Percentiles rank a stretch among this genome's conserved stretches.
phyloP scores from a whole-genome alignment of 2,113 vertebrate species.

The Poeciliopsis occidentalis region DNA sequence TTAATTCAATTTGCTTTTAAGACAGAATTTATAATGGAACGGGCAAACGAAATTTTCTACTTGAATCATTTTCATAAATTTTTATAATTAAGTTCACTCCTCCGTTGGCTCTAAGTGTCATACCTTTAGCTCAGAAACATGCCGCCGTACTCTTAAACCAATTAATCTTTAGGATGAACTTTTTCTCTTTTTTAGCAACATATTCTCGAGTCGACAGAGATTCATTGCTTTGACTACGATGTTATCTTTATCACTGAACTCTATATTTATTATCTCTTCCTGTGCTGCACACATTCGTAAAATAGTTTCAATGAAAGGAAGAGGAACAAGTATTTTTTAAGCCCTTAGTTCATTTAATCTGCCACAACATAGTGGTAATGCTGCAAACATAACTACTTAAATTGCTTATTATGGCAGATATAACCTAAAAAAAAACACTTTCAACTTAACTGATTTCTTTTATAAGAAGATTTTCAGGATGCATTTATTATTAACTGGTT shows the following conservation, averaged over 20 bases:
- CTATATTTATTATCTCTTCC: neutral
- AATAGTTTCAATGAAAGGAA: no score
- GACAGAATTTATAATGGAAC: slow-evolving; percentile 69
- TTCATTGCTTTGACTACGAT: slow-evolving; percentile 42
- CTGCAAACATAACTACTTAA: neutral
- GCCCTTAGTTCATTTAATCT: neutral
- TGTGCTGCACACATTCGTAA: neutral
- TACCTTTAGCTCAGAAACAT: slow-evolving; percentile 72
- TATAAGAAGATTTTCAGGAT: neutral
- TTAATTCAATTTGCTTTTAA: slow-evolving; percentile 77
- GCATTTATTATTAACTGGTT: neutral
- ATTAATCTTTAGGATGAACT: slow-evolving; percentile 78
- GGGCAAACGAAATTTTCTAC: slow-evolving; percentile 64
- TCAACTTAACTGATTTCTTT: no score
- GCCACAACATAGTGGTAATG: neutral
- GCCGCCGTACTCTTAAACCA: slow-evolving; percentile 71
- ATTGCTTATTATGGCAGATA: neutral
- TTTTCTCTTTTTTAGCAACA: slow-evolving; percentile 61
- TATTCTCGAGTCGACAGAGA: slow-evolving; percentile 53
- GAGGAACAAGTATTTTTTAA: no score
- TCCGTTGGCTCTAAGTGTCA: slow-evolving; percentile 78
- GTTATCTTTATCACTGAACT: slow-evolving; percentile 35
- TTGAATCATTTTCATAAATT: slow-evolving; percentile 78
- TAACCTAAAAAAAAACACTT: neutral
- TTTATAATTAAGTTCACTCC: slow-evolving; percentile 80